Evolutionary conservation across 2,888 invertebrate species (phyloP).

Genomic region (Metopia argyrocephala): DNA sequence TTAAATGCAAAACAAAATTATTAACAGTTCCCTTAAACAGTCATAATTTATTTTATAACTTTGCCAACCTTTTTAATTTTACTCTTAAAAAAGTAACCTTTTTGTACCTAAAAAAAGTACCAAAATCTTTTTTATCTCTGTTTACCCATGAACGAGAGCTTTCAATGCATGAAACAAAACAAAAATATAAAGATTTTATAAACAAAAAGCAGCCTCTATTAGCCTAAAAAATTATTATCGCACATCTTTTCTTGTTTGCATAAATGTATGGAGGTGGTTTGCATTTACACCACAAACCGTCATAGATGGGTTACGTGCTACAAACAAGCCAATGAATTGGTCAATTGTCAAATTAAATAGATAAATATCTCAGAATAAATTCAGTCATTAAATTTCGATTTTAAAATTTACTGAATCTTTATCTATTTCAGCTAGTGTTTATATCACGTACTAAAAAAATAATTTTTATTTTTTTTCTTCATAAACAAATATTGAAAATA

Average conservation of each 20-base stretch:
- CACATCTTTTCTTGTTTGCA: background rate
- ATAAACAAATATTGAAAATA: background rate
- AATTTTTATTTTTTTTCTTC: background rate
- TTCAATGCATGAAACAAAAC: background rate
- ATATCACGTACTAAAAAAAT: no score
- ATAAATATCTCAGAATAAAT: no score
- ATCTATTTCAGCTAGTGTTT: no score
- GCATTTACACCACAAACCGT: background rate
- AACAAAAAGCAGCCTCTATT: background rate
- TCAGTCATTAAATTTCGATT: no score
- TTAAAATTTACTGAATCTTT: no score
- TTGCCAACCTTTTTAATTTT: no score
- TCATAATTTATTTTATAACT: no score
- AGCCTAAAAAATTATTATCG: background rate
- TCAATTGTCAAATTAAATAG: no score
- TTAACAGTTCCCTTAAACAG: no score
- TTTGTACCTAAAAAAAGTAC: background rate
- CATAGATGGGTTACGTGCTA: background rate
- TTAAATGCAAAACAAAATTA: no score
- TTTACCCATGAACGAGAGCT: background rate
- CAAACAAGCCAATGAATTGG: no score
- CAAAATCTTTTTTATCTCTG: background rate
- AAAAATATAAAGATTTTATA: background rate
- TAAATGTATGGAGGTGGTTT: background rate
- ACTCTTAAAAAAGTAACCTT: no score